Base-by-base conservation (phyloP, 2,888 invertebrate genomes). In the Amphipyra tragopoginis region DNA sequence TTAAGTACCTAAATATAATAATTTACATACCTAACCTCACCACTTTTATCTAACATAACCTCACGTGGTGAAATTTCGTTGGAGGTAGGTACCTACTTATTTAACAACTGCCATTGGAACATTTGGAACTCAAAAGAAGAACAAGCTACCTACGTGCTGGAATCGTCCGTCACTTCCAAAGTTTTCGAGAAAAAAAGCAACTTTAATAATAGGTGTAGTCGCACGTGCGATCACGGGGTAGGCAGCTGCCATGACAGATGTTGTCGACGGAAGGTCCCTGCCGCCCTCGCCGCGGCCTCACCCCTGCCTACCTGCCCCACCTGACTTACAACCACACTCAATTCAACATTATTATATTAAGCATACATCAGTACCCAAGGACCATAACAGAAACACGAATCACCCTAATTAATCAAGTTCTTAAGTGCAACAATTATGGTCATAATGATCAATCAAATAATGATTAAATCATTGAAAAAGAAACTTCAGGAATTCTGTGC, bases 161-260 rank as follows among this genome's bases (percentile, higher is more conserved):
- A 83, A 84, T 88, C 86, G 87, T 90, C 84, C 77, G 81, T 86
- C 86, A 87, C 83, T 86, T 88, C 80, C 82, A 80, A 83, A 85
- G 83, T 82, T 85, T 82, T 59, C 39, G 55, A 64, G 55, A 69
- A 84, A 83, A 90, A 90, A 90, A 87, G 21, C 83, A 82, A 81
- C 83, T 85, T 86, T 89, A 92, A 92, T 93, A 92, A 93, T 93
- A 90, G 92, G 91, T 89, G 85, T 84, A 85, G 85, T 79, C 90
- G 92, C 94, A 94, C 94, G 94, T 93, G 94, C 91, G 90, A 80
- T 79, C 80, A 78, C 72, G 74, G 79, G 75, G 78, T 75, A 81
- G 81, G 90, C 94, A 94, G 94, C 94, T 93, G 94, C 89, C 82
- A 82, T 85, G 93, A 92, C 93, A 93, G 94, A 92, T 93, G 93